Percentiles rank a stretch among this genome's conserved stretches.
Conservation (phyloP, 2,888 invertebrate species). For the Tachina lurida region DNA sequence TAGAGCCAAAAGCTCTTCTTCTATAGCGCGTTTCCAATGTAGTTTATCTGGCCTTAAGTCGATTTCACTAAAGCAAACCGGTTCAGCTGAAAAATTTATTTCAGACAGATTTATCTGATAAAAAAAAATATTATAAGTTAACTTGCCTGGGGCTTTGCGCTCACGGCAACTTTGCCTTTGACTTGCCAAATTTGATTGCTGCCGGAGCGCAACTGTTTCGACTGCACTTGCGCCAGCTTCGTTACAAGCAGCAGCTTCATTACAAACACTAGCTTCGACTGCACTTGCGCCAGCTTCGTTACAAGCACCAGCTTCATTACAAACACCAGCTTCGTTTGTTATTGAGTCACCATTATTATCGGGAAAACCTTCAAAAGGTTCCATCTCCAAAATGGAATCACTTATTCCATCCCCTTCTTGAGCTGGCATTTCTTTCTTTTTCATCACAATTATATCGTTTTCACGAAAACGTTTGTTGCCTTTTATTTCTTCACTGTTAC, state of each 20-base stretch:
- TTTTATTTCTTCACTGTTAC: background rate
- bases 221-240: background rate
- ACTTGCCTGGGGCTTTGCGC: conserved; percentile 14
- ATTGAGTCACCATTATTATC: background rate
- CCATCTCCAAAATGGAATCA: too few relatives aligned
- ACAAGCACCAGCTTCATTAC: background rate
- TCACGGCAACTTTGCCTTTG: conserved; percentile 40
- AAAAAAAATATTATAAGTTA: background rate
- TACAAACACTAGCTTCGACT: background rate
- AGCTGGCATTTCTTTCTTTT: too few relatives aligned
- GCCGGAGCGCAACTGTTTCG: background rate
- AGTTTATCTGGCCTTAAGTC: background rate
- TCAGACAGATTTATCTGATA: conserved; percentile 11
- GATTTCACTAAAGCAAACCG: conserved; percentile 4
- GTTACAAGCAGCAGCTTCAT: too few relatives aligned
- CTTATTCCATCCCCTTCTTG: too few relatives aligned
- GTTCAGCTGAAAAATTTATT: conserved; percentile 15
- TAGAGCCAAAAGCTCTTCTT: conserved; percentile 7
- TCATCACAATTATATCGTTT: too few relatives aligned
- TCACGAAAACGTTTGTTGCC: too few relatives aligned
- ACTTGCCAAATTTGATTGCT: conserved; percentile 28
- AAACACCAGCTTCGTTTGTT: background rate
- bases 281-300: background rate
- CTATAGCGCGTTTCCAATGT: background rate
- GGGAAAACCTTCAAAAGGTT: conserved; percentile 10